These are phyloP conservation scores for Drosophila truncata DNA, from an alignment of 1,140 invertebrate genomes.

Conservation along the genomic window DNA sequence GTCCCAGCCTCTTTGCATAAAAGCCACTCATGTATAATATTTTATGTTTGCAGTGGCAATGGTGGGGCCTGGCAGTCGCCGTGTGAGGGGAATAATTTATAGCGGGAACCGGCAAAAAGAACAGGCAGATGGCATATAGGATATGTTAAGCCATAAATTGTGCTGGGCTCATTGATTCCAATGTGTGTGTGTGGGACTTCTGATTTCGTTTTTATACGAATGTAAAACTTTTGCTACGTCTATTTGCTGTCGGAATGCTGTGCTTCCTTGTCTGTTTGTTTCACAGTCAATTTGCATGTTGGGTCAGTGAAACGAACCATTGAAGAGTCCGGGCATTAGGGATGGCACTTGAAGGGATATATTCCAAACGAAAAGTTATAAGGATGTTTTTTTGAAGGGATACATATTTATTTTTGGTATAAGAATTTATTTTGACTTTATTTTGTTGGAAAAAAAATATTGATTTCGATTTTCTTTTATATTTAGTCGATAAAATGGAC, in stretches of 20 bases:
- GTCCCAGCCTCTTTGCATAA: constrained; percentile 48
- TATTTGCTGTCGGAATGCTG: constrained; percentile 36
- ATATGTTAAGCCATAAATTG: constrained; percentile 63
- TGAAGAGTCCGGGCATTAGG: constrained; percentile 6
- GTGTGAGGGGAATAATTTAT: constrained; percentile 61
- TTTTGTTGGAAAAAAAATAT: neutral
- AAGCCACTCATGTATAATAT: constrained; percentile 70
- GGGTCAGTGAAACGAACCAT: constrained; percentile 37
- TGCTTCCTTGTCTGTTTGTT: constrained; percentile 18
- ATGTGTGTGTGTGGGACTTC: constrained; percentile 41
- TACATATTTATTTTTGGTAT: no score
- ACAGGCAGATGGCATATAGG: constrained; percentile 42
- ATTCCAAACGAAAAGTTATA: neutral
- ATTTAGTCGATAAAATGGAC: neutral
- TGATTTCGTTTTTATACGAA: constrained; percentile 65
- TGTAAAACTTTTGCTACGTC: constrained; percentile 48
- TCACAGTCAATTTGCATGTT: constrained; percentile 49
- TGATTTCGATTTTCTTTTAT: no score
- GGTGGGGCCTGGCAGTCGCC: neutral
- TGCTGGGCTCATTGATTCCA: constrained; percentile 63
- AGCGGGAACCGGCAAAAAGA: constrained; percentile 33
- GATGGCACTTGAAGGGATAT: neutral
- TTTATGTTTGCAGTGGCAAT: constrained; percentile 52
- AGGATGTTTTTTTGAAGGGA: neutral
- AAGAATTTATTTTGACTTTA: rapidly evolving